Conservation (phyloP, 2,888 invertebrate species). For the Syrista parreyssii region DNA sequence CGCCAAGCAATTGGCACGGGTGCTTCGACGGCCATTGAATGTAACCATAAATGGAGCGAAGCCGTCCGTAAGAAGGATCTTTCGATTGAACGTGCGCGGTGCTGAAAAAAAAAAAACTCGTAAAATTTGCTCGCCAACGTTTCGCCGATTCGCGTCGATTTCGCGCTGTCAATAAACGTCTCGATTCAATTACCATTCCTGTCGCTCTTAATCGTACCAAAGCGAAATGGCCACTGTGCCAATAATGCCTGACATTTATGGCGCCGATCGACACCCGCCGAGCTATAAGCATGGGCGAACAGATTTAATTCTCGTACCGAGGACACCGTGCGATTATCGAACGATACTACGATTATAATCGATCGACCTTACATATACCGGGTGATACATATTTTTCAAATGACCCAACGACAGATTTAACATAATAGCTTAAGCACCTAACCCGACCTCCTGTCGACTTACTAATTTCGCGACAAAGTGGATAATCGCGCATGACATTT, state of each 20-base stretch:
- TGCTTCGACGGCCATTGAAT: not conserved
- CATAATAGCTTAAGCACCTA: not conserved
- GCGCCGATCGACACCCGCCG: not conserved
- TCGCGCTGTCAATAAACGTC: not conserved
- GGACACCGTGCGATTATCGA: too few species aligned
- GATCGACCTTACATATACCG: not conserved
- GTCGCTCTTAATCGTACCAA: not conserved
- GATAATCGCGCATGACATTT: not conserved
- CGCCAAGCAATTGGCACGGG: not conserved
- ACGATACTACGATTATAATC: too few species aligned
- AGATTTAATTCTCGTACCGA: too few species aligned
- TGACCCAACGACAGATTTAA: not conserved
- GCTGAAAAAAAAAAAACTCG: not conserved
- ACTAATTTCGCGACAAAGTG: not conserved
- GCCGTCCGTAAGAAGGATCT: not conserved
- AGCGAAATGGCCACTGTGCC: not conserved
- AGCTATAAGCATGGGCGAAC: not conserved
- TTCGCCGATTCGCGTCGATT: not conserved
- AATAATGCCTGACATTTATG: not conserved
- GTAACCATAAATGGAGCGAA: not conserved
- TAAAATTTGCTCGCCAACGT: not conserved
- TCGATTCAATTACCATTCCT: not conserved
- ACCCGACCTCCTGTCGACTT: not conserved
- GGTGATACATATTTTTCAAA: not conserved
- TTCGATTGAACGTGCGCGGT: not conserved